A percentile compares a stretch with the other conserved stretches of the same genome.
These are phyloP conservation scores for Ellobium chinense DNA, from an alignment of 2,888 invertebrate species.

Conservation along the genomic window DNA sequence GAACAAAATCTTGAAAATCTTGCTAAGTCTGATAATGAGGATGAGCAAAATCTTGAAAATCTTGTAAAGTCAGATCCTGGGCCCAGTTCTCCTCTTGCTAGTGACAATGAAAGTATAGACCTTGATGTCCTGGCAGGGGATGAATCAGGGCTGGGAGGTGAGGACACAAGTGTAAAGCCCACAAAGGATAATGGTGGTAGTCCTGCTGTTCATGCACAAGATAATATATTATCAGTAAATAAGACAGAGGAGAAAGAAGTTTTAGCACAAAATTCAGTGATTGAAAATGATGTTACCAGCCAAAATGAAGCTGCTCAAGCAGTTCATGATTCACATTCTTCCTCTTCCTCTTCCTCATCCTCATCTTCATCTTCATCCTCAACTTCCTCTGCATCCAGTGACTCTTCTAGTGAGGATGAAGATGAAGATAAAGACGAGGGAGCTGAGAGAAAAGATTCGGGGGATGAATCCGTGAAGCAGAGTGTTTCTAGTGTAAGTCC, in stretches of 20 bases:
- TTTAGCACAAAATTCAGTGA: neutral
- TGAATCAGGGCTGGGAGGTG: constrained; percentile 16
- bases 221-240: neutral
- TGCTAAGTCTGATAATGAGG: neutral
- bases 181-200: neutral
- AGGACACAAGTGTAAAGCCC: neutral
- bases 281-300: constrained; percentile 18
- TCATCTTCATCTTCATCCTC: constrained; percentile 51
- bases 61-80: neutral
- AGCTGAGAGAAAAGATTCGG: neutral
- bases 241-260: neutral
- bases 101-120: constrained; percentile 45
- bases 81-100: constrained; percentile 5
- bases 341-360: constrained; percentile 38
- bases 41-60: neutral
- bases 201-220: neutral
- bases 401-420: constrained; percentile 25
- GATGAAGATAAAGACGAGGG: constrained; percentile 6
- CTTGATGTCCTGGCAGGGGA: constrained; percentile 43
- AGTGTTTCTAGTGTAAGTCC: constrained; percentile 2
- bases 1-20: neutral
- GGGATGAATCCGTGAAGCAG: neutral
- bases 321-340: constrained; percentile 29
- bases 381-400: constrained; percentile 15
- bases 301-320: constrained; percentile 58